Conservation (phyloP, 2,797 vertebrate species). For the Pseudocheirus occidentalis region DNA sequence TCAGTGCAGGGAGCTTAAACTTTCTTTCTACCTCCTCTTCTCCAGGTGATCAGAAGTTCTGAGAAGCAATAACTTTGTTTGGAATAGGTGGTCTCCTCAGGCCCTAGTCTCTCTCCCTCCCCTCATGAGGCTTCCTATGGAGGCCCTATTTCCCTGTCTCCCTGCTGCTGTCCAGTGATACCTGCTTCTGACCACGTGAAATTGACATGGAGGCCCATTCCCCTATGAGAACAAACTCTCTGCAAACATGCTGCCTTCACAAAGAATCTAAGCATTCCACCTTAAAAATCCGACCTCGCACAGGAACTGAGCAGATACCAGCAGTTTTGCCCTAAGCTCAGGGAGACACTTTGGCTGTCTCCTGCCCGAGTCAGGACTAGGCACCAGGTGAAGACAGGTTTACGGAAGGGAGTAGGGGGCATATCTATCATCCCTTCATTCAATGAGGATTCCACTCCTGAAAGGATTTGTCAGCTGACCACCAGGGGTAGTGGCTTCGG, state of each 20-base stretch:
- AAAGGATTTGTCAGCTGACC: constrained; percentile 74
- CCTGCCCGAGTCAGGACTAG: not conserved
- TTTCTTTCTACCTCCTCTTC: not conserved
- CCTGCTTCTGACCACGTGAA: not conserved
- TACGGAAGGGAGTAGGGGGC: constrained; percentile 52
- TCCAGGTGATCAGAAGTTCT: not conserved
- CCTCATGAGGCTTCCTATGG: not conserved
- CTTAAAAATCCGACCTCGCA: constrained; percentile 77
- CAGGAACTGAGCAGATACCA: constrained; percentile 61
- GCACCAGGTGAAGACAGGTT: constrained; percentile 61
- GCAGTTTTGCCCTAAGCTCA: constrained; percentile 22
- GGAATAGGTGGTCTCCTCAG: not conserved
- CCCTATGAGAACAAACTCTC: not conserved
- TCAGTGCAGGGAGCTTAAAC: not conserved
- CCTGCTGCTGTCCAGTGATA: not conserved
- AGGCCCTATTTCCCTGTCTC: not conserved
- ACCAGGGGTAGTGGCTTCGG: constrained; percentile 62
- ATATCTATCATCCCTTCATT: constrained; percentile 74
- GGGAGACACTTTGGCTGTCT: constrained; percentile 37
- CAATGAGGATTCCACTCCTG: constrained; percentile 72
- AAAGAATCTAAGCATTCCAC: constrained; percentile 78
- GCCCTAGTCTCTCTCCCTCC: not conserved
- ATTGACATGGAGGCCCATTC: not conserved
- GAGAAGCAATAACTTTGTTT: not conserved
- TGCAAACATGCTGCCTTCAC: constrained; percentile 71